These are phyloP conservation scores for Frieseomelitta varia DNA, from an alignment of 1,140 invertebrate species.

Conservation along the genomic window DNA sequence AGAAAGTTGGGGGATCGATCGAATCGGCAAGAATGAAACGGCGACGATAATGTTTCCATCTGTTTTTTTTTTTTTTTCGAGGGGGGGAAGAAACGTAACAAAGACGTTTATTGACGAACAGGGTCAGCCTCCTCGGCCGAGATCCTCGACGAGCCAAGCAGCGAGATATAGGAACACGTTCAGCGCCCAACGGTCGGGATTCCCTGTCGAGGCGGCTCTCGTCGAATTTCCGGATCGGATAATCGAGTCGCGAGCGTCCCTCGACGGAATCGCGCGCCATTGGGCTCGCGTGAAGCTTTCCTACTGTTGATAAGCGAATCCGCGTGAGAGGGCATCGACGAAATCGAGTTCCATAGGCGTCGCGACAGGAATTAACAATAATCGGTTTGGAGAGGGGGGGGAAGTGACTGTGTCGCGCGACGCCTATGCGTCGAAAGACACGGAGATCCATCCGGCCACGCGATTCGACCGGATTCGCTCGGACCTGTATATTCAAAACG, in stretches of 20 bases:
- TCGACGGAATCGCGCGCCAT: slow-evolving; percentile 1
- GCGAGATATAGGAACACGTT: slow-evolving; percentile 56
- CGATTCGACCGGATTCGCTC: neutral
- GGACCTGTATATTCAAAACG: slow-evolving; percentile 52
- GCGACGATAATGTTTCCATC: too few species aligned
- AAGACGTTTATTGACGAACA: neutral
- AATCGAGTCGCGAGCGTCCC: neutral
- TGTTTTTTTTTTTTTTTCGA: too few species aligned
- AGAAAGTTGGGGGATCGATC: too few species aligned
- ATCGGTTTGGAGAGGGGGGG: neutral
- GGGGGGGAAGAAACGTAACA: neutral
- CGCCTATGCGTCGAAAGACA: slow-evolving; percentile 53
- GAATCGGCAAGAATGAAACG: too few species aligned
- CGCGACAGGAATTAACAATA: neutral
- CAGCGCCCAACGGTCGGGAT: slow-evolving; percentile 37
- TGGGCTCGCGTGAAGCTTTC: slow-evolving; percentile 37
- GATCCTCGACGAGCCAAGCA: slow-evolving; percentile 52
- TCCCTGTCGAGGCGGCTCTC: neutral
- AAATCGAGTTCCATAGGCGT: slow-evolving; percentile 58
- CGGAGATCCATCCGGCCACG: slow-evolving; percentile 44
- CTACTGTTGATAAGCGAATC: slow-evolving; percentile 51
- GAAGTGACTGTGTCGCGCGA: slow-evolving; percentile 5
- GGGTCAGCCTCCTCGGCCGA: neutral
- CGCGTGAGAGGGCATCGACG: slow-evolving; percentile 35
- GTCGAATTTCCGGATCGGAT: too few species aligned